Evolutionary conservation across 2,797 vertebrate genomes (phyloP), one percentile per base, ranked within the genome.

Genomic region (Dendrocincla fuliginosa): DNA sequence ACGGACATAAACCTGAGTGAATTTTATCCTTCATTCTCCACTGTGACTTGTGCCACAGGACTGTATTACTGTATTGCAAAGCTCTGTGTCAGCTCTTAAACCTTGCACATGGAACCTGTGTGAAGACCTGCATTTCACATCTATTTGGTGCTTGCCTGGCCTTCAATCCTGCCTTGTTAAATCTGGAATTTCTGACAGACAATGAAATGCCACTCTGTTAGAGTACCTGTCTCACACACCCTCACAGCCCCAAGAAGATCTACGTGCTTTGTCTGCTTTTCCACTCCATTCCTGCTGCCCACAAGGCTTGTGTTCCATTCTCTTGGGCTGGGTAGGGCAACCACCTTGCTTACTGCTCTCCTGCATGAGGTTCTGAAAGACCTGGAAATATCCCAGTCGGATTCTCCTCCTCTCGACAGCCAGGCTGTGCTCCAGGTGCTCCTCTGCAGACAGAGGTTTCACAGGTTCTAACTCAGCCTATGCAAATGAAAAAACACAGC

Each of bases 351-450:
- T 85, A 83, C 67, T 63, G 61, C 83, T 96, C 75, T 98, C 97
- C 84, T 96, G 94, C 97, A 98, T 97, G 27, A 98, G 89, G 56
- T 96, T 98, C 85, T 96, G 97, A 69, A 98, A 98, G 41, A 94
- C 94, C n/a, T 95, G 90, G 70, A 97, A 95, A 37, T 98, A 98
- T 69, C 97, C 96, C 39, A 98, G 94, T 23, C 97, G 93, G 39
- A 98, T 97, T 88, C 96, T 97, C 65, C 98, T 97, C 95, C 98
- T 98, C 76, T 98, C 98, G 8, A 94, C 83, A 68, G 98, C 98
- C 90, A 98, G 93, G 28, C 78, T 92, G 39, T 98, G 92, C 81
- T 98, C 98, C 67, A 97, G 39, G 10, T 81, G 87, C 71, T 98
- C 98, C 84, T 98, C 91, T 56, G 93, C 18, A 61, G 96, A 97